These are phyloP conservation scores for Actias luna DNA, from an alignment of 2,888 invertebrate genomes.

Conservation along the genomic window DNA sequence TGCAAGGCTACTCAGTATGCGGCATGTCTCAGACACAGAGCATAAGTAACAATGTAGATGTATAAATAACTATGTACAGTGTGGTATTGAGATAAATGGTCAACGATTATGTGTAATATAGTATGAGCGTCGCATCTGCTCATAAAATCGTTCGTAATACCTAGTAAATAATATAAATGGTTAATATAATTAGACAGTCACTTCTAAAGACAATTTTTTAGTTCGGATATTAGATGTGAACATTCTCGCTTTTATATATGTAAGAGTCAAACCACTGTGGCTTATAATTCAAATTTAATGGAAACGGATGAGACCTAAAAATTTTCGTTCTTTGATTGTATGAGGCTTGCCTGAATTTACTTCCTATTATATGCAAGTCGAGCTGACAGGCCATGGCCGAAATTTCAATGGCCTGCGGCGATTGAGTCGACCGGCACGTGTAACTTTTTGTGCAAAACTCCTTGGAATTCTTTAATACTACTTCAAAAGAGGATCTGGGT, in stretches of 20 bases:
- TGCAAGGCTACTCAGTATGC: constrained; percentile 63
- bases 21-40: constrained; percentile 41
- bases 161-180: not conserved
- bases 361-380: constrained; percentile 69
- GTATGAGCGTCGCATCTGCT: constrained; percentile 25
- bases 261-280: constrained; percentile 21
- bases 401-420: constrained; percentile 77
- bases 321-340: constrained; percentile 48
- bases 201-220: constrained; percentile 11
- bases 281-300: constrained; percentile 25
- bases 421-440: constrained; percentile 72
- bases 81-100: constrained; percentile 51
- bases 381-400: constrained; percentile 63
- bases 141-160: not conserved
- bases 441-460: constrained; percentile 78
- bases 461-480: constrained; percentile 67
- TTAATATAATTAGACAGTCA: not conserved
- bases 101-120: constrained; percentile 38
- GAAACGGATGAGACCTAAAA: constrained; percentile 28
- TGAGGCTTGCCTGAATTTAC: constrained; percentile 57
- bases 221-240: constrained; percentile 43
- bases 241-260: constrained; percentile 48
- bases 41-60: constrained; percentile 53
- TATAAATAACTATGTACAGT: constrained; percentile 40
- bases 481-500: constrained; percentile 59